phyloP scores from a whole-genome alignment of 2,797 vertebrate species.

The Tenualosa ilisha region DNA sequence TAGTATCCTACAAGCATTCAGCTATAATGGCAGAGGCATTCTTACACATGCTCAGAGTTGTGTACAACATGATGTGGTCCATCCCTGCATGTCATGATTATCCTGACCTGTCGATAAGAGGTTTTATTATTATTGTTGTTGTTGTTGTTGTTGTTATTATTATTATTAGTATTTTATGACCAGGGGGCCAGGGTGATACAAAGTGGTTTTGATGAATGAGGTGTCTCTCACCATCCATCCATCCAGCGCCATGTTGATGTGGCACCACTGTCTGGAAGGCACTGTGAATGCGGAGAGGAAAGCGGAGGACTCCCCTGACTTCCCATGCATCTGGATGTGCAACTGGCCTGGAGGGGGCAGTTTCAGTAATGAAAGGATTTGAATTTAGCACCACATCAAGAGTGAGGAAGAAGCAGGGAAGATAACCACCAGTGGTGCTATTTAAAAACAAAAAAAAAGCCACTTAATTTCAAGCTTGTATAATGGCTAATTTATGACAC shows the following conservation, averaged over 20 bases:
- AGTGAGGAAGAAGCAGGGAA: neutral
- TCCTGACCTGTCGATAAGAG: constrained; percentile 60
- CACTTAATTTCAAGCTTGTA: neutral
- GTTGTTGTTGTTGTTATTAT: no score
- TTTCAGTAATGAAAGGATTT: neutral
- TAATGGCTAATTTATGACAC: neutral
- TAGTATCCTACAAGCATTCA: neutral
- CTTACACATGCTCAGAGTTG: constrained; percentile 65
- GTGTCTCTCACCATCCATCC: constrained; percentile 59
- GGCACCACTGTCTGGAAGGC: constrained; percentile 74
- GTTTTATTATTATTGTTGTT: no score
- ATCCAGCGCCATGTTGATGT: constrained; percentile 62
- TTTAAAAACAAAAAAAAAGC: neutral
- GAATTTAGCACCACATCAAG: neutral
- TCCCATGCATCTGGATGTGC: constrained; percentile 71
- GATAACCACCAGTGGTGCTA: neutral
- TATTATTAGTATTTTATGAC: neutral
- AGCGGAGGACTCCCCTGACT: constrained; percentile 59
- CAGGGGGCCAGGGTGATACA: neutral
- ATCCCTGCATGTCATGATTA: constrained; percentile 64
- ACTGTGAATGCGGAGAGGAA: constrained; percentile 65
- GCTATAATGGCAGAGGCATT: neutral
- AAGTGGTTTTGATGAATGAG: neutral
- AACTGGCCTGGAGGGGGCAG: constrained; percentile 64
- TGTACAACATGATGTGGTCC: constrained; percentile 39